Evolutionary conservation across 1,140 invertebrate genomes (phyloP).

Genomic region (Palaemon carinicauda): DNA sequence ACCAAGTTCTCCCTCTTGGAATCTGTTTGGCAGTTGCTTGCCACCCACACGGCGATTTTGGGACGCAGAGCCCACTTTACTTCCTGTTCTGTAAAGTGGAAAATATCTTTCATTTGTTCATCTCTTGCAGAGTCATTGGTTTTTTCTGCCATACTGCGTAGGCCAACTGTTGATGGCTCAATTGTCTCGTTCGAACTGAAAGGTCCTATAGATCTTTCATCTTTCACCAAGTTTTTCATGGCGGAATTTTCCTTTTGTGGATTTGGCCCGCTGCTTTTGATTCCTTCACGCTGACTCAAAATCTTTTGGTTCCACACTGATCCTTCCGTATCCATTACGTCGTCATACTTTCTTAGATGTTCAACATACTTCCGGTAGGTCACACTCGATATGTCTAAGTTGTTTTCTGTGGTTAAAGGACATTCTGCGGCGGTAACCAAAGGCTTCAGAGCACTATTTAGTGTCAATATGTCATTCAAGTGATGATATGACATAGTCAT

Average conservation of each 20-base stretch:
- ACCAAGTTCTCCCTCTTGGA: conserved; percentile 71
- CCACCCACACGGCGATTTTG: conserved; percentile 72
- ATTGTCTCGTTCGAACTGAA: no score
- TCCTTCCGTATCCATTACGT: neutral
- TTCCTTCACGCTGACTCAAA: no score
- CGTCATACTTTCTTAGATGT: neutral
- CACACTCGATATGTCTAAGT: neutral
- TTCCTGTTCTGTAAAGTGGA: neutral
- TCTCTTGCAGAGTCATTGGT: conserved; percentile 60
- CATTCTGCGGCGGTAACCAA: neutral
- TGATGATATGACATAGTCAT: conserved; percentile 34
- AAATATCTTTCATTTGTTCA: neutral
- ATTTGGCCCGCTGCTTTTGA: no score
- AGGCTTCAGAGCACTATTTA: neutral
- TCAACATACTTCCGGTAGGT: neutral
- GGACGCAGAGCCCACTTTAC: neutral
- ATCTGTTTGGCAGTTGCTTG: conserved; percentile 71
- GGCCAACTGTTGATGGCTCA: no score
- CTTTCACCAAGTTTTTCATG: no score
- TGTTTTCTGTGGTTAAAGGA: neutral
- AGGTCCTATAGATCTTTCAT: no score
- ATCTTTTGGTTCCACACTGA: no score
- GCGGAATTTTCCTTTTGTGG: no score
- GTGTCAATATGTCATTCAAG: neutral
- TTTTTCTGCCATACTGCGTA: neutral